Conservation (phyloP, 2,888 invertebrate genomes). For the Bibio marci region DNA sequence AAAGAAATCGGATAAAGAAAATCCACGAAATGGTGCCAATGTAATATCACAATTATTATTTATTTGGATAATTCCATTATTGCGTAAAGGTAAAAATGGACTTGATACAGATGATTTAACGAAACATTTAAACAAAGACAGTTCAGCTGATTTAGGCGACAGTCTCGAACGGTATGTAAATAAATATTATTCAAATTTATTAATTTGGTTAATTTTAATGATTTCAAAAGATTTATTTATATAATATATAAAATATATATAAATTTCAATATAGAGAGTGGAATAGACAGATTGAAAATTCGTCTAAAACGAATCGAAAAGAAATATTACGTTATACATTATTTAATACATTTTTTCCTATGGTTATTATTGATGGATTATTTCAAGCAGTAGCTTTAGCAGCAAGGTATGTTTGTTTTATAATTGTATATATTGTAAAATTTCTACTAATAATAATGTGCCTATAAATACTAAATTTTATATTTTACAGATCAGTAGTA, state of each 20-base stretch:
- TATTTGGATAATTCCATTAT: slow-evolving; percentile 24
- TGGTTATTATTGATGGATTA: slow-evolving; percentile 45
- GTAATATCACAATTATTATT: slow-evolving; percentile 25
- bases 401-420: no score
- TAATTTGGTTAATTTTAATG: no score
- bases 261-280: slow-evolving; percentile 36
- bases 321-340: slow-evolving; percentile 38
- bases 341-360: slow-evolving; percentile 48
- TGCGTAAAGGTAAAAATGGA: slow-evolving; percentile 22
- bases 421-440: no score
- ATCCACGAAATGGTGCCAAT: slow-evolving; percentile 25
- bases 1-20: slow-evolving; percentile 22
- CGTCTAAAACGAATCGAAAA: slow-evolving; percentile 35
- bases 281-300: slow-evolving; percentile 41
- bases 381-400: slow-evolving; percentile 21
- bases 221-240: not conserved
- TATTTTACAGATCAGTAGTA: slow-evolving; percentile 20
- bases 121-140: slow-evolving; percentile 42
- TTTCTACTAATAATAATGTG: no score
- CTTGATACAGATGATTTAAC: slow-evolving; percentile 49
- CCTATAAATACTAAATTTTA: no score
- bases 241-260: not conserved
- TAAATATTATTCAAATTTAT: no score
- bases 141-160: slow-evolving; percentile 25
- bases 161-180: slow-evolving; percentile 22